Evolutionary conservation across 2,113 vertebrate species (phyloP), one percentile per base, ranked within the genome.

Genomic region (Chunga burmeisteri): DNA sequence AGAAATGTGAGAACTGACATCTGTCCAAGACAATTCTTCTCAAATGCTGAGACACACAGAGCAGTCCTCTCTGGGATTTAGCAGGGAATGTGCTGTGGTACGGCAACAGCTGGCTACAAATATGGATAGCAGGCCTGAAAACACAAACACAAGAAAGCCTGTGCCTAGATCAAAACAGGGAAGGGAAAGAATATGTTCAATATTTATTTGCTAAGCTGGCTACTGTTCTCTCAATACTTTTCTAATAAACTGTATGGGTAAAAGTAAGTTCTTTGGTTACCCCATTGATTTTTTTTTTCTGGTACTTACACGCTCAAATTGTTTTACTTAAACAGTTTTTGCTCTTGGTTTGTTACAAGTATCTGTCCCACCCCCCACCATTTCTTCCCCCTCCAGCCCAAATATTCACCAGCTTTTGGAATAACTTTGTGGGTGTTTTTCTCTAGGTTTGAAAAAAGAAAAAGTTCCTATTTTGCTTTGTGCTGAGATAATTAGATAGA

Each of bases 1-100:
- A 90, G 88, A 93, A 94, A 94, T 75, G 65, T 78, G 72, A 95
- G 88, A 94, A 81, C 74, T 86, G 82, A 81, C 74, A 86, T 94
- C 81, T 93, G 67, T 83, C 83, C 1, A 7, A 90, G 79, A 42
- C 53, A 42, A 22, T 95, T 94, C 73, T 90, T 89, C 63, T 92
- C 79, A 38, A 85, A 81, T 29, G 2, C n/a, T 49, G 44, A 0
- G 26, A 52, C 73, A 58, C 53, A 25, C 47, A 82, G 26, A 89
- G 80, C 46, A 32, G 3, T 44, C 10, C 55, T 58, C 59, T 30
- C 9, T 86, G 73, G 77, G 88, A 67, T 87, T 95, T 92, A 86
- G 36, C 1, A 8, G 0, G 47, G 63, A 87, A 63, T 67, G n/a
- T 86, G 53, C 91, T 63, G 55, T 34, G 58, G 16, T 70, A 13